Evolutionary conservation across 2,888 invertebrate genomes (phyloP).

Genomic region (Parascotia fuliginaria): DNA sequence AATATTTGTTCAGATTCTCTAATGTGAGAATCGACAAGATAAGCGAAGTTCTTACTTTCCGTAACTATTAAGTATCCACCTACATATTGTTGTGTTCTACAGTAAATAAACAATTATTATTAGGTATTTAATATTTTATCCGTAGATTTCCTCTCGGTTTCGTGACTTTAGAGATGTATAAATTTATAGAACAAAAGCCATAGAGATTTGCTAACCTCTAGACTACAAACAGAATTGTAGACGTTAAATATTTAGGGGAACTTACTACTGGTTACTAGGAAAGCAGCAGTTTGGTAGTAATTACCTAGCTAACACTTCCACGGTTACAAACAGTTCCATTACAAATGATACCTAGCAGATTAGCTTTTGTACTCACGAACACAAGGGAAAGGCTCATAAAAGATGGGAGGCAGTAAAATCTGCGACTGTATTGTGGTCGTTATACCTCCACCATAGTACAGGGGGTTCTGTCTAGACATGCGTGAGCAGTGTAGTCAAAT

Average conservation of each 20-base stretch:
- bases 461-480: conserved; percentile 60
- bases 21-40: conserved; percentile 18
- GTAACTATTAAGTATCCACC: neutral
- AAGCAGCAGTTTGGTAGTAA: conserved; percentile 2
- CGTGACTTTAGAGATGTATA: too few species aligned
- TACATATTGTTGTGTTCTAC: neutral
- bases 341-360: conserved; percentile 9
- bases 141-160: too few species aligned
- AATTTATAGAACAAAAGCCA: too few species aligned
- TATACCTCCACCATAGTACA: conserved; percentile 8
- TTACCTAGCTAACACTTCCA: neutral
- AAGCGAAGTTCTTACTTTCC: conserved; percentile 6
- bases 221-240: too few species aligned
- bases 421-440: neutral
- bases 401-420: conserved; percentile 25
- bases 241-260: too few species aligned
- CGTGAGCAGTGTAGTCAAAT: conserved; percentile 52
- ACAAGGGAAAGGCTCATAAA: conserved; percentile 34
- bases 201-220: too few species aligned
- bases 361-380: conserved; percentile 4
- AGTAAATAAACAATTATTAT: too few species aligned
- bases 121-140: too few species aligned
- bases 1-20: conserved; percentile 26
- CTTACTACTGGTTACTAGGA: neutral
- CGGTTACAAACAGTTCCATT: conserved; percentile 7